Conservation (phyloP, 2,888 invertebrate species). For the Seira musarum region DNA sequence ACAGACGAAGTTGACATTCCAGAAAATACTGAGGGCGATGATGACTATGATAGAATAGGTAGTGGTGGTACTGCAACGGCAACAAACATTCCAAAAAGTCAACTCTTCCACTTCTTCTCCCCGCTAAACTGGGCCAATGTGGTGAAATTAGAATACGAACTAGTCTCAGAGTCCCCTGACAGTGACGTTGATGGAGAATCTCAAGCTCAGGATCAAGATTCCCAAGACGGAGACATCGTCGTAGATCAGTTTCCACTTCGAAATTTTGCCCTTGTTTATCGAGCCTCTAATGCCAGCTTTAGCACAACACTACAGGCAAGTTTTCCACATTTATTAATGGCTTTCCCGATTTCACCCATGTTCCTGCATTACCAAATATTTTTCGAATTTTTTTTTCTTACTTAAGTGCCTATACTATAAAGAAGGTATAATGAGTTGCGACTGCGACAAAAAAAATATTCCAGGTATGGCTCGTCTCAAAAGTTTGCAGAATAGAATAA, state of each 20-base stretch:
- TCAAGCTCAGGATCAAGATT: conserved; percentile 41
- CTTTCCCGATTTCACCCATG: not conserved
- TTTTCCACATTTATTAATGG: not conserved
- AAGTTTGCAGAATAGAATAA: not conserved
- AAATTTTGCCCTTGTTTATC: conserved; percentile 65
- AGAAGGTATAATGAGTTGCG: not conserved
- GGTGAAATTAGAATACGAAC: conserved; percentile 67
- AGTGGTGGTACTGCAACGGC: conserved; percentile 3
- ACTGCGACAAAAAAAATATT: not conserved
- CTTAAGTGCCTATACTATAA: not conserved
- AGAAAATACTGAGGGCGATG: conserved; percentile 16
- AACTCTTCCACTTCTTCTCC: conserved; percentile 69
- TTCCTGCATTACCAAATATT: conserved; percentile 4
- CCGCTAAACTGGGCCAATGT: conserved; percentile 67
- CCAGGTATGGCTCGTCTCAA: not conserved
- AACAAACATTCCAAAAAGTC: conserved; percentile 63
- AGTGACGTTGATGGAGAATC: conserved; percentile 60
- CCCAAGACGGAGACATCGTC: conserved; percentile 22
- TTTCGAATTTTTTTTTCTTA: not conserved
- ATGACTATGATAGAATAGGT: conserved; percentile 14
- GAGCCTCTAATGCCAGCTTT: conserved; percentile 55
- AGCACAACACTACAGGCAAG: conserved; percentile 65
- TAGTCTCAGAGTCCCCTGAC: conserved; percentile 54
- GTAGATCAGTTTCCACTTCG: conserved; percentile 62
- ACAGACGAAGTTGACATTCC: not conserved